Evolutionary conservation across 1,140 invertebrate genomes (phyloP).

Genomic region (Diuraphis noxia): DNA sequence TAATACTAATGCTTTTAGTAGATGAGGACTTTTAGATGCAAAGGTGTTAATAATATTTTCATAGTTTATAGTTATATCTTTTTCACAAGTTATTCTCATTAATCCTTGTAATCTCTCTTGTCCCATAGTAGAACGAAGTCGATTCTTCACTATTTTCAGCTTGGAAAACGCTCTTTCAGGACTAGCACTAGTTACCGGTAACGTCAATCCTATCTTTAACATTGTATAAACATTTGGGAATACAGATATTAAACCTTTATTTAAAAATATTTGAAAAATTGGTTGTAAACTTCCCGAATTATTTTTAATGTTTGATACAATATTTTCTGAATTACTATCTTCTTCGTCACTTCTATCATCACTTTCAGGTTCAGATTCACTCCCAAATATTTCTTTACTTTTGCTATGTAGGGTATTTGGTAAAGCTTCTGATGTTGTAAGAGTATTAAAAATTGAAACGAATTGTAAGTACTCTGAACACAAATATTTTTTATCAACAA

Average conservation of each 20-base stretch:
- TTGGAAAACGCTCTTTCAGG: neutral
- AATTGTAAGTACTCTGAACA: slow-evolving; percentile 10
- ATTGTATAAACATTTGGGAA: neutral
- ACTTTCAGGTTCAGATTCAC: neutral
- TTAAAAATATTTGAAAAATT: slow-evolving; percentile 11
- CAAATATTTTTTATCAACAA: neutral
- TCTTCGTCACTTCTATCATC: neutral
- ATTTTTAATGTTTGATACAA: neutral
- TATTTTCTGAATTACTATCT: neutral
- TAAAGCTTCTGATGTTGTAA: neutral
- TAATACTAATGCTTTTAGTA: neutral
- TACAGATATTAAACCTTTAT: slow-evolving; percentile 2
- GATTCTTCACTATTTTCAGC: neutral
- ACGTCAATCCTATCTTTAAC: neutral
- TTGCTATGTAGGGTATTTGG: neutral
- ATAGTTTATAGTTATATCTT: neutral
- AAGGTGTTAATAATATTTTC: neutral
- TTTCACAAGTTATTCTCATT: neutral
- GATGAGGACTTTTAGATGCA: neutral
- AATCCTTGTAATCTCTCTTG: neutral
- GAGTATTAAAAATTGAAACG: neutral
- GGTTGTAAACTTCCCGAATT: neutral
- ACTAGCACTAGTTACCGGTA: neutral
- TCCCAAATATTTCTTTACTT: neutral
- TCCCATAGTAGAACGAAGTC: neutral